Evolutionary conservation across 2,888 invertebrate genomes (phyloP), one percentile per base, ranked within the genome.

Genomic region (Chymomyza fuscimana): DNA sequence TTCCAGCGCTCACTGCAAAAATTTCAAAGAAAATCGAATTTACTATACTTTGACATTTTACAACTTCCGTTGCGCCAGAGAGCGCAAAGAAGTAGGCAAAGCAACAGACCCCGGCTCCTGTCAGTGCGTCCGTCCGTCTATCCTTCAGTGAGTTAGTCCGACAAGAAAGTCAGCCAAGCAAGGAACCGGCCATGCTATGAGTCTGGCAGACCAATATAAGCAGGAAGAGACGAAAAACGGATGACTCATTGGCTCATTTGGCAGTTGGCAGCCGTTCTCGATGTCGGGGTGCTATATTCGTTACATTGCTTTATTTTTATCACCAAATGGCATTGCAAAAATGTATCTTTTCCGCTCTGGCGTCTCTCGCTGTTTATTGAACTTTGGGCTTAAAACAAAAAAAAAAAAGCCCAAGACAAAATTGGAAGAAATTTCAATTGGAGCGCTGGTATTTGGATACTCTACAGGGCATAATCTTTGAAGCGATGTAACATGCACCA

Each of bases 211-310:
- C 40, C 40, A 40, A 40, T 4, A 40, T 7, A 16, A 54, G 32
- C 56, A 54, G 63, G 16, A 64, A 63, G 69, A 50, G 54, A 25
- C 46, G 63, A 25, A 36, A 46, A 46, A 61, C 61, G 59, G 52
- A 79, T 76, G 79, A 79, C 54, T 76, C 72, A 76, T 69, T 61
- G 68, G 60, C 69, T 65, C 60, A 71, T 65, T 70, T 67, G 36
- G 52, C 52, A 15, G 63, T 60, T 16, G 36, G n/a, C 19, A 54
- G 19, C 50, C 40, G 22, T 32, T 54, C 46, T 32, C 19, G 10
- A 15, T 62, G 60, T 56, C 50, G 62, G 65, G 65, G 74, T 58
- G 51, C 25, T 46, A 22, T 40, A 46, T 12, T 40, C 52, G 54
- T 65, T 70, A 64, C 60, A 63, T 36, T 15, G 36, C 29, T 32